These are phyloP conservation scores for Triplophysa tibetana DNA, from an alignment of 2,113 vertebrate species.

Conservation along the genomic window DNA sequence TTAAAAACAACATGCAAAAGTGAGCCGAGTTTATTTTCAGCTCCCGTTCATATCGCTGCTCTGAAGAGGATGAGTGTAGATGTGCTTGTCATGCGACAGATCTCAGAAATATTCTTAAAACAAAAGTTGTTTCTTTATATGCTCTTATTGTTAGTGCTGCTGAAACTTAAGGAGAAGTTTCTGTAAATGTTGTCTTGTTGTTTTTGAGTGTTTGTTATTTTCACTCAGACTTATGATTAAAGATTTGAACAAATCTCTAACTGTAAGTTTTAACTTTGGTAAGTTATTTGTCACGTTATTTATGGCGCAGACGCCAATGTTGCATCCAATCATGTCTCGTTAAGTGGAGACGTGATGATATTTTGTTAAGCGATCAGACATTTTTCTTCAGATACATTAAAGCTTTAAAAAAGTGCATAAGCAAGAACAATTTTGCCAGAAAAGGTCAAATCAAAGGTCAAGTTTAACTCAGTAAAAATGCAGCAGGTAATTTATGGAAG, in stretches of 20 bases:
- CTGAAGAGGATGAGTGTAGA: conserved; percentile 34
- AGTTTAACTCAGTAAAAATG: neutral
- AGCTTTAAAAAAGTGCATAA: too few species aligned
- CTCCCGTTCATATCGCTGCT: conserved; percentile 26
- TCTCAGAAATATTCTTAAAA: conserved; percentile 40
- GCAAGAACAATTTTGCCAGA: too few species aligned
- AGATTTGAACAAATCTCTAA: neutral
- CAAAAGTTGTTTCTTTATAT: neutral
- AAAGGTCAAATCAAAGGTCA: neutral
- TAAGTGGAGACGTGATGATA: neutral
- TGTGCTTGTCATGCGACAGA: conserved; percentile 39
- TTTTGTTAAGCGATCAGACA: neutral
- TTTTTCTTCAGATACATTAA: too few species aligned
- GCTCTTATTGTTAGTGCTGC: conserved; percentile 2
- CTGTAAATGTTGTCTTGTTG: conserved; percentile 4
- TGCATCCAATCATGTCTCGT: too few species aligned
- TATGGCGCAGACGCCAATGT: too few species aligned
- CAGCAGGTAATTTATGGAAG: neutral
- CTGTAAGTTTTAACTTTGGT: neutral
- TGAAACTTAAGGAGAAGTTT: conserved; percentile 30
- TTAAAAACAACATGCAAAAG: conserved; percentile 13
- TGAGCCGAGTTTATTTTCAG: conserved; percentile 36
- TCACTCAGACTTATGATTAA: too few species aligned
- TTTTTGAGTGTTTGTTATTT: neutral
- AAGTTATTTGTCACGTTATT: neutral